These are phyloP conservation scores for Diplodus puntazzo DNA, from an alignment of 2,797 vertebrate genomes.

Conservation along the genomic window DNA sequence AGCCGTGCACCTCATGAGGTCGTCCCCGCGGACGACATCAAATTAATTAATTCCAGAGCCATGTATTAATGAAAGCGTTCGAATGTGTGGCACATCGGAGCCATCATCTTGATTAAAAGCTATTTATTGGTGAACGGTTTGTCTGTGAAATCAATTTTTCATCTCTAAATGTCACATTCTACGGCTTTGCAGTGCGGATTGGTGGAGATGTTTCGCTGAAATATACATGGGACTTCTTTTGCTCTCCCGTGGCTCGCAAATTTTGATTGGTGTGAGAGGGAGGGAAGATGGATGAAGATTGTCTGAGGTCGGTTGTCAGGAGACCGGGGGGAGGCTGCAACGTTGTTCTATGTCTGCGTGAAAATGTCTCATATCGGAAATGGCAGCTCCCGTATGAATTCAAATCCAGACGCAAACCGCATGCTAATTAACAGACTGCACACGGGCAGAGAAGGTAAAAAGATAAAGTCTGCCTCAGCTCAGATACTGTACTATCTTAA, in stretches of 20 bases:
- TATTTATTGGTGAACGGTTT: slow-evolving; percentile 68
- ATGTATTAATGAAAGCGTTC: slow-evolving; percentile 60
- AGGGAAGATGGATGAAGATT: slow-evolving; percentile 76
- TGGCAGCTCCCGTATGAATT: slow-evolving; percentile 77
- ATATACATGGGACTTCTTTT: slow-evolving; percentile 74
- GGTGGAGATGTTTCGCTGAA: slow-evolving; percentile 67
- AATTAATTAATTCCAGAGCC: slow-evolving; percentile 40
- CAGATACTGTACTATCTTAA: no score
- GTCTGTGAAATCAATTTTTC: slow-evolving; percentile 71
- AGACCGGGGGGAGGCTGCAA: slow-evolving; percentile 50
- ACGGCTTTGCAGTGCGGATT: slow-evolving; percentile 71
- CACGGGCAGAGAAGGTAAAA: slow-evolving; percentile 16
- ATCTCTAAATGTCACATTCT: slow-evolving; percentile 70
- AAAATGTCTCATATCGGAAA: slow-evolving; percentile 76
- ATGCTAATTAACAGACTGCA: slow-evolving; percentile 64
- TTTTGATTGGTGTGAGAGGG: slow-evolving; percentile 66
- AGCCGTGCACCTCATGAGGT: slow-evolving; percentile 24
- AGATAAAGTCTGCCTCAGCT: no score
- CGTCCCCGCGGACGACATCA: slow-evolving; percentile 44
- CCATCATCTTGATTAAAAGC: slow-evolving; percentile 67
- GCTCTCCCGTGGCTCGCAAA: slow-evolving; percentile 64
- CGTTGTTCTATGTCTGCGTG: slow-evolving; percentile 65
- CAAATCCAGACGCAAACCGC: slow-evolving; percentile 54
- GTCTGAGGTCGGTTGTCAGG: slow-evolving; percentile 74
- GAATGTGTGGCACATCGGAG: slow-evolving; percentile 47